These are phyloP conservation scores for Holothuria leucospilota DNA, from an alignment of 53 echinoderm and acorn worm species.

Conservation along the genomic window DNA sequence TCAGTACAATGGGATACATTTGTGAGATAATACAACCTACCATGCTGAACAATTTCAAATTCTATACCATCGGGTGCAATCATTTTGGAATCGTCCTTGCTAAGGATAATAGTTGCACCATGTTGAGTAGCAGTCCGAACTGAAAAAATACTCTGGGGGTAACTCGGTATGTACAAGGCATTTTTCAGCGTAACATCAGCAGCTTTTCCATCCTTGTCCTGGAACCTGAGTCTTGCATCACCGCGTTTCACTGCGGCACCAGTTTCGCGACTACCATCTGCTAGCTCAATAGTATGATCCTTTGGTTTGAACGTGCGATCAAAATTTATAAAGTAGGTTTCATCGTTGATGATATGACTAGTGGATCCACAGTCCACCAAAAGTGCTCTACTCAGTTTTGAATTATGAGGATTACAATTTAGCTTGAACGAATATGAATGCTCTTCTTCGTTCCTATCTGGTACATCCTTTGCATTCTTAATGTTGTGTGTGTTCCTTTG, in stretches of 20 bases:
- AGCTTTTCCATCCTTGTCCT: neutral
- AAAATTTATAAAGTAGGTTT: constrained; percentile 31
- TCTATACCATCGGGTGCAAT: constrained; percentile 24
- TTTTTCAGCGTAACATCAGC: constrained; percentile 19
- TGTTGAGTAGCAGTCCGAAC: constrained; percentile 45
- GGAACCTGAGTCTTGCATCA: constrained; percentile 26
- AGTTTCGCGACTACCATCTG: constrained; percentile 44
- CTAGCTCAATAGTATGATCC: constrained; percentile 51
- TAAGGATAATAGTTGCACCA: constrained; percentile 45
- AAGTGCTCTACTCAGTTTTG: constrained; percentile 1
- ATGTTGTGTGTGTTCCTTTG: neutral
- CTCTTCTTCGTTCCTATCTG: neutral
- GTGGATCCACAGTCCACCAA: constrained; percentile 56
- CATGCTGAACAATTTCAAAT: constrained; percentile 51
- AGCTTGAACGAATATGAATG: constrained; percentile 43
- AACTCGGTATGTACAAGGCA: constrained; percentile 42
- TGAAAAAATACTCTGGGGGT: constrained; percentile 52
- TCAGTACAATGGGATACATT: constrained; percentile 25
- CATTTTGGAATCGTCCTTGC: neutral
- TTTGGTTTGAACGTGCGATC: constrained; percentile 40
- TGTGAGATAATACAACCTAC: constrained; percentile 42
- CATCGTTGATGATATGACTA: constrained; percentile 47
- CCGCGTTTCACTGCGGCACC: constrained; percentile 38
- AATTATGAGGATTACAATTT: neutral
- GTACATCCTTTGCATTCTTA: constrained; percentile 15